A percentile compares a stretch with the other conserved stretches of the same genome.
phyloP scores from a whole-genome alignment of 2,797 vertebrate genomes.

The Periparus ater region DNA sequence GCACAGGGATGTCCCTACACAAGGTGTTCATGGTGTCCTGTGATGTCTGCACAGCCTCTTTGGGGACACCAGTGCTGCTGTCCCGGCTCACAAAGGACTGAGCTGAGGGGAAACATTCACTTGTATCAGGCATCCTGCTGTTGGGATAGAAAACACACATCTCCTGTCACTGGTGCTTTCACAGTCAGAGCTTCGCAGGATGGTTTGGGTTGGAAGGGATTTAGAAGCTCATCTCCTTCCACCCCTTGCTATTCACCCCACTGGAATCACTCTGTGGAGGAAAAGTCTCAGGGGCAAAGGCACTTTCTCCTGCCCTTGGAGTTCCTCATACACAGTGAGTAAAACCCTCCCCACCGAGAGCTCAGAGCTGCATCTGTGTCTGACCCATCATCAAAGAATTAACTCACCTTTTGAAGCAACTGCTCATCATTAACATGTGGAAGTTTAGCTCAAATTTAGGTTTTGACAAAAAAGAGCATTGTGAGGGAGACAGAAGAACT shows the following conservation, averaged over 20 bases:
- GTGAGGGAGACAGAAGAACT: neutral
- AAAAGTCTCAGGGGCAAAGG: neutral
- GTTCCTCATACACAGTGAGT: neutral
- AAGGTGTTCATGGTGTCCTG: neutral
- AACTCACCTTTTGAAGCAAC: neutral
- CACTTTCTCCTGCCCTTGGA: neutral
- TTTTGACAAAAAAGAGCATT: neutral
- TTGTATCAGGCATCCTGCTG: neutral
- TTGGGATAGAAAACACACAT: neutral
- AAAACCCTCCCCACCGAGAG: neutral
- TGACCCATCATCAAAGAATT: neutral
- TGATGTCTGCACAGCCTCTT: neutral
- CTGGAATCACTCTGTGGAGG: neutral
- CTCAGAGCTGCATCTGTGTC: neutral
- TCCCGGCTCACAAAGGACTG: neutral
- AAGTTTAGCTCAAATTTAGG: neutral
- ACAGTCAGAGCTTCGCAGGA: neutral
- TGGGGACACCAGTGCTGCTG: neutral
- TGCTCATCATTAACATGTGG: neutral
- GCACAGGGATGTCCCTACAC: neutral
- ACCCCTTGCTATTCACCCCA: neutral
- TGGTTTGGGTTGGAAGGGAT: neutral
- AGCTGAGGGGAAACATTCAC: neutral
- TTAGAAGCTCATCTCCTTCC: neutral
- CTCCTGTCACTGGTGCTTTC: neutral